phyloP scores from a whole-genome alignment of 2,113 vertebrate species.

The Rhagologus leucostigma region DNA sequence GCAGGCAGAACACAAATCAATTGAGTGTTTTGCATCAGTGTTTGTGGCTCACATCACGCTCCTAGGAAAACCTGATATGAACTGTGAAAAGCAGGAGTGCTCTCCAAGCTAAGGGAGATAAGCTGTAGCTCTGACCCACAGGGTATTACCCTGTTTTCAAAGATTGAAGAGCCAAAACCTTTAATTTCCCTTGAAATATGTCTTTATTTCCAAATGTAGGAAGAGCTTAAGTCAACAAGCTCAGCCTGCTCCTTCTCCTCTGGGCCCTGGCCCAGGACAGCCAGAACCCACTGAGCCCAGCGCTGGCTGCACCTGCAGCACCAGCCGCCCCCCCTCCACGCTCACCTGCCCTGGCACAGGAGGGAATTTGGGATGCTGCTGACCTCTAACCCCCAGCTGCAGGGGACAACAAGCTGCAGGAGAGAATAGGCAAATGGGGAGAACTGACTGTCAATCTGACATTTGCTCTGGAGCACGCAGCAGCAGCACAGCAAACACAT shows the following conservation, averaged over 20 bases:
- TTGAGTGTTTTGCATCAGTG: not conserved
- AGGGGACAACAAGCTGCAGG: constrained; percentile 45
- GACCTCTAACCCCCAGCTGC: constrained; percentile 27
- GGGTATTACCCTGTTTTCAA: not conserved
- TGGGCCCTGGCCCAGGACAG: not conserved
- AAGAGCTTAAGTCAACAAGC: not conserved
- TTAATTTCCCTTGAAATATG: not conserved
- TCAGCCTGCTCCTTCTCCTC: not conserved
- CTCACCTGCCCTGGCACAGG: constrained; percentile 22
- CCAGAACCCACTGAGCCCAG: fast-evolving
- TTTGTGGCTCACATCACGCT: not conserved
- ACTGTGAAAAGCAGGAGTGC: not conserved
- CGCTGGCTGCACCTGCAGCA: not conserved
- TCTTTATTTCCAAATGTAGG: not conserved
- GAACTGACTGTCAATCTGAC: constrained; percentile 20
- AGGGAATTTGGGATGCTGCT: constrained; percentile 53
- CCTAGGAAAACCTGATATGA: not conserved
- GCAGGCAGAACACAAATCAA: not conserved
- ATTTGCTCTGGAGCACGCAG: constrained; percentile 19
- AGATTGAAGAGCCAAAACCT: not conserved
- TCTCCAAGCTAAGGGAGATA: not conserved
- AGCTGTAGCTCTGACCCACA: not conserved
- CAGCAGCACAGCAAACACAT: constrained; percentile 30
- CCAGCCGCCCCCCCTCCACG: not conserved
- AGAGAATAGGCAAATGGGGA: constrained; percentile 13